Evolutionary conservation across 2,888 invertebrate species (phyloP).

Genomic region (Acholoe squamosa): DNA sequence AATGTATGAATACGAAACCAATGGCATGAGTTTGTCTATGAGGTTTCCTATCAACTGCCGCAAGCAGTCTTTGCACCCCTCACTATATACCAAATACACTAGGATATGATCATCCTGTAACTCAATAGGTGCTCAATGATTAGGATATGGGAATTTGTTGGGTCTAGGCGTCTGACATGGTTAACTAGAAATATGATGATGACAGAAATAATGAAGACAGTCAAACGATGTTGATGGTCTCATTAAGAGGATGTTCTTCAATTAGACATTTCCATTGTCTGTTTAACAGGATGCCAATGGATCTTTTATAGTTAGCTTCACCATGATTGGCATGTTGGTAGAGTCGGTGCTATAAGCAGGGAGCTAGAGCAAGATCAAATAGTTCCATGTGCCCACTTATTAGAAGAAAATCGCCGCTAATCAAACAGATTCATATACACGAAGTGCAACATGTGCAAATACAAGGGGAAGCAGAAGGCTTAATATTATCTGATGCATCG

Average conservation of each 20-base stretch:
- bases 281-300: not conserved
- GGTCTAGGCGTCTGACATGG: not conserved
- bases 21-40: too few species aligned
- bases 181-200: not conserved
- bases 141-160: not conserved
- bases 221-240: not conserved
- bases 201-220: slow-evolving; percentile 12
- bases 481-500: too few species aligned
- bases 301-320: not conserved
- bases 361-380: not conserved
- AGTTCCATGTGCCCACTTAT: too few species aligned
- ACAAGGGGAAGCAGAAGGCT: too few species aligned
- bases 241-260: not conserved
- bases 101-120: not conserved
- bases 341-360: not conserved
- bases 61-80: too few species aligned
- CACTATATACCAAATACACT: not conserved
- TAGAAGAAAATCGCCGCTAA: too few species aligned
- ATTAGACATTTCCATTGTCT: not conserved
- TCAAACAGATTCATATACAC: too few species aligned
- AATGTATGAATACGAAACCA: too few species aligned
- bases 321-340: not conserved
- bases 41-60: too few species aligned
- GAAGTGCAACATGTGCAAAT: too few species aligned
- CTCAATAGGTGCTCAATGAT: not conserved